A percentile compares a stretch with the other conserved stretches of the same genome.
Conservation (phyloP, 2,113 vertebrate genomes). For the Sinocyclocheilus rhinocerous region DNA sequence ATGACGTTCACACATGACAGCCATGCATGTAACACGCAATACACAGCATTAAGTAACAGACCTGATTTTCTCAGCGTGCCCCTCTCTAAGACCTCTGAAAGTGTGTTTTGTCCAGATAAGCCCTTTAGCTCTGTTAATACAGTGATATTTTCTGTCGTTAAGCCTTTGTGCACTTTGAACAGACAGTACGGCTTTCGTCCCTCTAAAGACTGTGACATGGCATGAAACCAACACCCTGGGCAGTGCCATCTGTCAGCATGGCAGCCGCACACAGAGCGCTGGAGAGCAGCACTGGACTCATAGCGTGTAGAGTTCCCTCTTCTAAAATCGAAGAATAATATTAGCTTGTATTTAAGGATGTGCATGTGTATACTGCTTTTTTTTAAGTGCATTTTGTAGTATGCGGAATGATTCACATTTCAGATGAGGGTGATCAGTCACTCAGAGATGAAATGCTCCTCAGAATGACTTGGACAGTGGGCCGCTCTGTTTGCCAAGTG, state of each 20-base stretch:
- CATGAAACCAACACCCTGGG: conserved; percentile 46
- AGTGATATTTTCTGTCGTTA: conserved; percentile 22
- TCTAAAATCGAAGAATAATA: conserved; percentile 37
- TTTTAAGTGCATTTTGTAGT: neutral
- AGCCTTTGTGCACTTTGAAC: conserved; percentile 36
- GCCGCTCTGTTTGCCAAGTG: conserved; percentile 8
- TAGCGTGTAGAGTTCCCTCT: conserved; percentile 21
- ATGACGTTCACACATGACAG: neutral
- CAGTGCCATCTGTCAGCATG: conserved; percentile 57
- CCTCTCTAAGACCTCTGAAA: neutral
- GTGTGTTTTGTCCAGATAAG: conserved; percentile 38
- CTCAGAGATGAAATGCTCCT: neutral
- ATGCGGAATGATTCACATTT: neutral
- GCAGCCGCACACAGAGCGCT: conserved; percentile 36
- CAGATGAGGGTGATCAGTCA: neutral
- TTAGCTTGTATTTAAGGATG: neutral
- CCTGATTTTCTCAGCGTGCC: neutral
- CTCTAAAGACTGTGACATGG: conserved; percentile 42
- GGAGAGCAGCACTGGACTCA: conserved; percentile 30
- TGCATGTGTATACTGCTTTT: neutral
- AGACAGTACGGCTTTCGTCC: conserved; percentile 35
- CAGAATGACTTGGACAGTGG: conserved; percentile 14
- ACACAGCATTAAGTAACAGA: neutral
- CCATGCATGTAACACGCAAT: neutral
- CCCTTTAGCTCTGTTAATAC: conserved; percentile 23